Evolutionary conservation across 2,113 vertebrate genomes (phyloP).

Genomic region (Vulpes ferrilata): DNA sequence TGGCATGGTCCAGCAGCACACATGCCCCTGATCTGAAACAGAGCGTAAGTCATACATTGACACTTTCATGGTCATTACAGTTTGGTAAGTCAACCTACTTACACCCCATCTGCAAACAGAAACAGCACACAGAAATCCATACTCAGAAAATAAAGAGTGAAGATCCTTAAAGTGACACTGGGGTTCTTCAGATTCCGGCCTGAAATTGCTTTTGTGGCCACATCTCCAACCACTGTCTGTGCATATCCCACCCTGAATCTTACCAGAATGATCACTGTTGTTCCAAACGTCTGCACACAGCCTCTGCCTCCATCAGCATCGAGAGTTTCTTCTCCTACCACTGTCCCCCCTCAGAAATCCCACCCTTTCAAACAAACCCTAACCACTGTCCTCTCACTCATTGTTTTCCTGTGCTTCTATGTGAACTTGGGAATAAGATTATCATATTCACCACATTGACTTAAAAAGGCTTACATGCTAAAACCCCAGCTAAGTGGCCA

Average conservation of each 20-base stretch:
- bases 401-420: rapidly evolving
- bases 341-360: not conserved
- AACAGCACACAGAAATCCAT: rapidly evolving
- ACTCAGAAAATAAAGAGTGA: too few relatives aligned
- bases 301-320: rapidly evolving
- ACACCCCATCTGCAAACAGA: not conserved
- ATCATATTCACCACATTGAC: too few relatives aligned
- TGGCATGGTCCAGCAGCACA: not conserved
- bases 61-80: rapidly evolving
- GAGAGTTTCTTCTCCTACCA: too few relatives aligned
- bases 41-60: rapidly evolving
- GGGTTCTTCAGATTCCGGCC: not conserved
- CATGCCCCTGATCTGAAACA: too few relatives aligned
- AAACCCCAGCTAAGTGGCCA: not conserved
- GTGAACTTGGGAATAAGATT: too few relatives aligned
- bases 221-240: rapidly evolving
- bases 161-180: rapidly evolving
- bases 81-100: rapidly evolving
- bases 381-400: rapidly evolving
- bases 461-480: rapidly evolving
- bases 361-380: too few relatives aligned
- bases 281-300: rapidly evolving
- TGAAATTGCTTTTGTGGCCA: not conserved
- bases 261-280: not conserved
- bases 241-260: not conserved